phyloP scores from a whole-genome alignment of 2,113 vertebrate species.

The Calidris pygmaea region DNA sequence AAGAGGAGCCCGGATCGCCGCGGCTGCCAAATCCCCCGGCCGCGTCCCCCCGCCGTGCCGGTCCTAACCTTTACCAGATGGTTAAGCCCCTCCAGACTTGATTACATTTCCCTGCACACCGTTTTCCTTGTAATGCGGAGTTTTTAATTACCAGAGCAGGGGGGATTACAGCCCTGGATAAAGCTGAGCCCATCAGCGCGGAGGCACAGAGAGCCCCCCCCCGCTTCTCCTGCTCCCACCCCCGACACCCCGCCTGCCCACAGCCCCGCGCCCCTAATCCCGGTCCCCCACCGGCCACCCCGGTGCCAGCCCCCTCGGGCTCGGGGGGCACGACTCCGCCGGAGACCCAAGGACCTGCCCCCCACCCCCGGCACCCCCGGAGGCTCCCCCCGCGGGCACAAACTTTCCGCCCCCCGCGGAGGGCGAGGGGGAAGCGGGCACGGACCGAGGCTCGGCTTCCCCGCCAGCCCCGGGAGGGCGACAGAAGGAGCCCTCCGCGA shows the following conservation, averaged over 20 bases:
- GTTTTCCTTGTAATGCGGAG: constrained; percentile 84
- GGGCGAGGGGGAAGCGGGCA: neutral
- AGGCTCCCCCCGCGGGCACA: neutral
- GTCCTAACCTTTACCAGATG: constrained; percentile 94
- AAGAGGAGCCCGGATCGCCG: constrained; percentile 49
- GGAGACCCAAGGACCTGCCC: no score
- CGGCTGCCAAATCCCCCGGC: constrained; percentile 76
- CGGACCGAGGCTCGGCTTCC: neutral
- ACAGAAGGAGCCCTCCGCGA: neutral
- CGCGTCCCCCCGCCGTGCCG: constrained; percentile 81
- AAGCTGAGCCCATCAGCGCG: constrained; percentile 77
- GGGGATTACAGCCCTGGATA: constrained; percentile 88
- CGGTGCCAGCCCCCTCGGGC: neutral
- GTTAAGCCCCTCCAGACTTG: constrained; percentile 92
- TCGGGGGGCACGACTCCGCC: no score
- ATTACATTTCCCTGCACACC: constrained; percentile 87
- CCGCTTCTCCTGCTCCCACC: neutral
- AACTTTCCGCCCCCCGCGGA: constrained; percentile 26
- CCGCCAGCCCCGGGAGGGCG: neutral
- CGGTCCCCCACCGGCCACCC: neutral
- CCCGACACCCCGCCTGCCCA: neutral
- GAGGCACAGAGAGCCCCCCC: constrained; percentile 52
- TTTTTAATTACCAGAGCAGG: constrained; percentile 90
- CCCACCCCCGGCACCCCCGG: no score
- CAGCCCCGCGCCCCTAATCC: neutral